Evolutionary conservation across 2,888 invertebrate genomes (phyloP).

Genomic region (Drosophila borborema): DNA sequence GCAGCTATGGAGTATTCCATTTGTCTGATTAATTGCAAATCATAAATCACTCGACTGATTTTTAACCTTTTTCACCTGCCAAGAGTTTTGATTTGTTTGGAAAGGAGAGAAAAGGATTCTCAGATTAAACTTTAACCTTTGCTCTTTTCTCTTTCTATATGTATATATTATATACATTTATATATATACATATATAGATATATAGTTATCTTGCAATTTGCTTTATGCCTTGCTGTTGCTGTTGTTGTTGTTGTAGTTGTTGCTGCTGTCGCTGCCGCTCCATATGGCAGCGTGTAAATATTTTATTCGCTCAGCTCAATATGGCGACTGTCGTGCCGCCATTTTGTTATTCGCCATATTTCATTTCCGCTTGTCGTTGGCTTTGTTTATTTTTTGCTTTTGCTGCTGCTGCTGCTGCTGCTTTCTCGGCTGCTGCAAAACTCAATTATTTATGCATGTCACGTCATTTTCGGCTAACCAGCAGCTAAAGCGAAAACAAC

Average conservation of each 20-base stretch:
- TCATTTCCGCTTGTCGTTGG: constrained; percentile 73
- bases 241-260: constrained; percentile 1
- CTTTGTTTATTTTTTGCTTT: constrained; percentile 65
- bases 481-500: constrained; percentile 35
- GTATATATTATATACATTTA: neutral
- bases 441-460: constrained; percentile 81
- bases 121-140: constrained; percentile 34
- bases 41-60: constrained; percentile 48
- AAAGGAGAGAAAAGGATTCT: constrained; percentile 34
- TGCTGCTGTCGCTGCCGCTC: neutral
- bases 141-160: neutral
- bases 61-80: constrained; percentile 45
- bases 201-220: constrained; percentile 13
- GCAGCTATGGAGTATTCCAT: constrained; percentile 48
- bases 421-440: constrained; percentile 49
- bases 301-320: constrained; percentile 52
- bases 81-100: constrained; percentile 29
- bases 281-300: constrained; percentile 54
- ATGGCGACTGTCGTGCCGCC: constrained; percentile 63
- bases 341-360: constrained; percentile 74
- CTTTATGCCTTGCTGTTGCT: constrained; percentile 17
- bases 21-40: constrained; percentile 71
- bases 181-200: neutral
- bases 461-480: constrained; percentile 74
- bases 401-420: constrained; percentile 25